Percentiles rank a stretch among this genome's conserved stretches.
phyloP scores from a whole-genome alignment of 2,113 vertebrate species.

The Antidorcas marsupialis region DNA sequence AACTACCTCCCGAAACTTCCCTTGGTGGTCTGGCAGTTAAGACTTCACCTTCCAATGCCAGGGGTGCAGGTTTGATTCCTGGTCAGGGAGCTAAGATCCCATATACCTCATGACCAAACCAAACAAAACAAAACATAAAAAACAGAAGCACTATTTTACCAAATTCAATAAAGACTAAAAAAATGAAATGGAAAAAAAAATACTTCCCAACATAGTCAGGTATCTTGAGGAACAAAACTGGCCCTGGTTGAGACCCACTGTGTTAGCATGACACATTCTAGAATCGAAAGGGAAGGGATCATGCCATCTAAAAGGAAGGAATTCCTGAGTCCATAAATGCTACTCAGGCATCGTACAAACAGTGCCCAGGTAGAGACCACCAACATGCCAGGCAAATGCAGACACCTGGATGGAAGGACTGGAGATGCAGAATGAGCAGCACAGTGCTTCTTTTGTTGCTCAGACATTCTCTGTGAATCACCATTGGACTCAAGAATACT shows the following conservation, averaged over 20 bases:
- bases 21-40: not conserved
- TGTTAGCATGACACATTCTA: not conserved
- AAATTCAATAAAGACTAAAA: not conserved
- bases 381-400: not conserved
- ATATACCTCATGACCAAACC: not conserved
- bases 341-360: not conserved
- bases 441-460: not conserved
- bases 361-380: not conserved
- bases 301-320: not conserved
- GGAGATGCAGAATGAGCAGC: not conserved
- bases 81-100: not conserved
- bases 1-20: not conserved
- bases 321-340: fast-evolving
- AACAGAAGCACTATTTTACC: not conserved
- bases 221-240: not conserved
- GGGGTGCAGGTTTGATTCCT: not conserved
- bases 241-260: not conserved
- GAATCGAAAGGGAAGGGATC: not conserved
- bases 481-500: not conserved
- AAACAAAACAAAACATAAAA: not conserved
- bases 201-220: not conserved
- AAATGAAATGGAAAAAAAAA: not conserved
- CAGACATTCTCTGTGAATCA: not conserved
- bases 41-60: not conserved
- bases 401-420: not conserved